phyloP scores from a whole-genome alignment of 2,888 invertebrate species.

The Sinhomidia bicolor region DNA sequence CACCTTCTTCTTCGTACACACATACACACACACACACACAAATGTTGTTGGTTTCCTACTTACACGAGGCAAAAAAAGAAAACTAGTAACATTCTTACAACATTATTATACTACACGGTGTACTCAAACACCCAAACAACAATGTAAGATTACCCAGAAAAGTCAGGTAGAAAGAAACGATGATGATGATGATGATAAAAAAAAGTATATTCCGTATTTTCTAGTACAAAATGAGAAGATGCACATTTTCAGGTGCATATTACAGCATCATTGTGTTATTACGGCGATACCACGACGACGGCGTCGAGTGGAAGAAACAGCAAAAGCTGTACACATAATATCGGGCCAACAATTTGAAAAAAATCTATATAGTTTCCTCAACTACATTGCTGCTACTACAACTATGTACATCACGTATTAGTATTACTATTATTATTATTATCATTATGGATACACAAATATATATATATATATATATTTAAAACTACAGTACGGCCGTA shows the following conservation, averaged over 20 bases:
- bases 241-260: conserved; percentile 55
- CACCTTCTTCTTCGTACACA: too few relatives aligned
- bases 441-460: conserved; percentile 32
- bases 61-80: conserved; percentile 62
- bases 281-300: background rate
- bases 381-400: too few relatives aligned
- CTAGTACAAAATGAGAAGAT: background rate
- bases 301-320: background rate
- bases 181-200: background rate
- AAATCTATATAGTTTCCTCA: conserved; percentile 38
- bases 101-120: background rate
- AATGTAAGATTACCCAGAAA: conserved; percentile 46
- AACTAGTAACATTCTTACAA: conserved; percentile 3
- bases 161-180: conserved; percentile 12
- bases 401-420: background rate
- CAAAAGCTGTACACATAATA: conserved; percentile 57
- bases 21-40: too few relatives aligned
- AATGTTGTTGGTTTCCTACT: conserved; percentile 60
- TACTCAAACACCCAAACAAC: conserved; percentile 21
- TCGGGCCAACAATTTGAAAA: conserved; percentile 55
- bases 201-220: conserved; percentile 12
- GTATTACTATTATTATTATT: conserved; percentile 30
- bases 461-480: too few relatives aligned
- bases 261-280: conserved; percentile 49
- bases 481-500: conserved; percentile 16